Conservation (phyloP, 2,888 invertebrate species). For the Megaustenia siamemsis region DNA sequence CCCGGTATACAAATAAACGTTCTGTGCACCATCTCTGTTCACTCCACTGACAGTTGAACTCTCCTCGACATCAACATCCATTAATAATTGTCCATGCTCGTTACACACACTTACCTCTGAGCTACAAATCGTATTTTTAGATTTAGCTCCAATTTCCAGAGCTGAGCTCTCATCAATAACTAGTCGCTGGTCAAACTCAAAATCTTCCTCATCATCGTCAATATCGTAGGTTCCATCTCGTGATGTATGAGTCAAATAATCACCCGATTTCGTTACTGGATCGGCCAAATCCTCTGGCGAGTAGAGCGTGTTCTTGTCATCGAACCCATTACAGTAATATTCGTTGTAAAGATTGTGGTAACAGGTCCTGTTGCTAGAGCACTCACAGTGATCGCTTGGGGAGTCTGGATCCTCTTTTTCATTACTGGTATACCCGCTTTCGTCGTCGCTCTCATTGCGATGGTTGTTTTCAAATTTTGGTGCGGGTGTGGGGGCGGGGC, state of each 20-base stretch:
- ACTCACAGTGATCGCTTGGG: not conserved
- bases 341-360: not conserved
- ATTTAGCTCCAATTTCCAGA: not conserved
- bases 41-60: no score
- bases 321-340: slow-evolving; percentile 41
- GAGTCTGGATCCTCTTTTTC: slow-evolving; percentile 11
- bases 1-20: no score
- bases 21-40: not conserved
- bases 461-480: not conserved
- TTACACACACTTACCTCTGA: not conserved
- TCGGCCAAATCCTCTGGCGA: not conserved
- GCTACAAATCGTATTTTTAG: not conserved
- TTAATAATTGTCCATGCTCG: not conserved
- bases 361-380: not conserved
- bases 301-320: slow-evolving; percentile 33
- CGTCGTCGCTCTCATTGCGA: slow-evolving; percentile 45
- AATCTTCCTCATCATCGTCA: slow-evolving; percentile 33
- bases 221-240: not conserved
- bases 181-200: not conserved
- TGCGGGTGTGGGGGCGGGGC: not conserved
- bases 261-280: no score
- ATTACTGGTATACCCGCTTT: slow-evolving; percentile 48
- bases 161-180: slow-evolving; percentile 31
- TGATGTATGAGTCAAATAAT: no score
- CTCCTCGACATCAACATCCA: not conserved